Evolutionary conservation across 2,888 invertebrate genomes (phyloP), one percentile per base, ranked within the genome.

Genomic region (Endotricha flammealis): DNA sequence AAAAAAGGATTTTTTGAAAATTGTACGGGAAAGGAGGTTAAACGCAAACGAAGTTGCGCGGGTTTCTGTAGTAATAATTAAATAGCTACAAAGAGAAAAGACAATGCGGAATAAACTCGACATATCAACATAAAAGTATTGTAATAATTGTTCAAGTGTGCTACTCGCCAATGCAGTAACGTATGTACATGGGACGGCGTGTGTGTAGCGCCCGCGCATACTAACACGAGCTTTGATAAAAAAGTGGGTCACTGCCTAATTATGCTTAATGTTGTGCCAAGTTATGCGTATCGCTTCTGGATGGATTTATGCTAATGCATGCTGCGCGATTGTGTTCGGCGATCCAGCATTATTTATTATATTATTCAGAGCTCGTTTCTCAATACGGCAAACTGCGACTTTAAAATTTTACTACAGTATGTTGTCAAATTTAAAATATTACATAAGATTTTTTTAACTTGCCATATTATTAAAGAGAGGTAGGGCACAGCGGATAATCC

Each of bases 181-280:
- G 24, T 29, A 20, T 40, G 32, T 16, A 16, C 16, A 24, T 24
- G 4, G 13, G 10, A 13, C 13, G 41, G 52, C 47, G 49, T 48
- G 53, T 45, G 50, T 43, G 42, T 51, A 59, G 58, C 64, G 62
- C 54, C 46, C 46, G 62, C 64, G 62, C 57, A 48, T 60, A 66
- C 64, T 53, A 52, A 48, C 52, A 45, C 47, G 54, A 66, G 59
- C 63, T 64, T 65, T 65, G 67, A 71, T 72, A 75, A 78, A 72
- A 71, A 79, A 72, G 63, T 78, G 53, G 78, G 81, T 77, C 74
- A 70, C 46, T 66, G 64, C 67, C 75, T 74, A 69, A 79, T 77
- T 79, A 81, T 73, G 64, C 63, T 67, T 60, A 66, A 72, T 68
- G 68, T 59, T 57, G 58, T 60, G 71, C 72, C 71, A 77, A 75